Evolutionary conservation across 1,140 invertebrate species (phyloP).

Genomic region (Microplitis demolitor): DNA sequence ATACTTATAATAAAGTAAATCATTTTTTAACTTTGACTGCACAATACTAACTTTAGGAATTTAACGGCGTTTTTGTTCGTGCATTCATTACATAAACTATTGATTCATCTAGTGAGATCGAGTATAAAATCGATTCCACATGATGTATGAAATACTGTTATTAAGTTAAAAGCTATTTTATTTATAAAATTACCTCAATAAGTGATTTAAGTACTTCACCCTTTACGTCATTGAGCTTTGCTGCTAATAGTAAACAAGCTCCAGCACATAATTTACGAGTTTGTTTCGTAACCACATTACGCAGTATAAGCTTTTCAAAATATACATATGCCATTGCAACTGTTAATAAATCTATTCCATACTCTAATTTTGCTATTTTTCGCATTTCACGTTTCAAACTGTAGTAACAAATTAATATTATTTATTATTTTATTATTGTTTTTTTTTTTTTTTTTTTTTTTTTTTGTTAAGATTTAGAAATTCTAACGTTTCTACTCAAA

Average conservation of each 20-base stretch:
- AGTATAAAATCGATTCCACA: too few relatives aligned
- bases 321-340: conserved; percentile 97
- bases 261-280: conserved; percentile 95
- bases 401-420: conserved; percentile 37
- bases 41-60: too few relatives aligned
- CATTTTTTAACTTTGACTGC: too few relatives aligned
- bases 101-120: too few relatives aligned
- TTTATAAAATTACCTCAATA: conserved; percentile 72
- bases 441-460: too few relatives aligned
- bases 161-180: background rate
- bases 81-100: too few relatives aligned
- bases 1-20: too few relatives aligned
- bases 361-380: conserved; percentile 88
- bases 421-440: conserved; percentile 3
- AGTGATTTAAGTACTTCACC: conserved; percentile 83
- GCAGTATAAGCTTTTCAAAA: conserved; percentile 94
- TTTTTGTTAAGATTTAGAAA: conserved; percentile 13
- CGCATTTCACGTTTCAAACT: conserved; percentile 95
- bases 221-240: conserved; percentile 96
- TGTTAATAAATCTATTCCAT: conserved; percentile 84
- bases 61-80: too few relatives aligned
- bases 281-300: conserved; percentile 91
- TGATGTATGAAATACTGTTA: too few relatives aligned
- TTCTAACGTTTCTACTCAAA: too few relatives aligned
- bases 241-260: conserved; percentile 89